Conservation (phyloP, 2,888 invertebrate species). For the Athrips mouffetella region DNA sequence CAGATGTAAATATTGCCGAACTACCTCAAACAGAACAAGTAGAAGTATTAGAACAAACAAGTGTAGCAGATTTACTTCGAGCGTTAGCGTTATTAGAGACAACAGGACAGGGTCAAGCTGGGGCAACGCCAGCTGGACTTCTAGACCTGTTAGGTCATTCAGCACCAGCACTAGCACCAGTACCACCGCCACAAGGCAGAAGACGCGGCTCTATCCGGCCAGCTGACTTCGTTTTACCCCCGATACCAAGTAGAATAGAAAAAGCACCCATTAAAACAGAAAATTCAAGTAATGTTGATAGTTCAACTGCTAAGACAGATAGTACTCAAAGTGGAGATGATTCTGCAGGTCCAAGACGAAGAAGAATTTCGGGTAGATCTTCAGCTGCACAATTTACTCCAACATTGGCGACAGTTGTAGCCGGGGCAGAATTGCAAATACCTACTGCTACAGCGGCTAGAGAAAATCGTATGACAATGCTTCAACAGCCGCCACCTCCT, state of each 20-base stretch:
- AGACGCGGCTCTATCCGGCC: slow-evolving; percentile 58
- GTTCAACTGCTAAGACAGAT: slow-evolving; percentile 9
- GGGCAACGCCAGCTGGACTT: slow-evolving; percentile 37
- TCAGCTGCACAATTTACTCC: slow-evolving; percentile 67
- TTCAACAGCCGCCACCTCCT: slow-evolving; percentile 68
- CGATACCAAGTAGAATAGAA: slow-evolving; percentile 35
- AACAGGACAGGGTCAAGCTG: slow-evolving; percentile 38
- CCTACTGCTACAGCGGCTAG: slow-evolving; percentile 59
- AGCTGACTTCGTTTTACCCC: slow-evolving; percentile 46
- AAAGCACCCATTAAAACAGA: slow-evolving; percentile 36
- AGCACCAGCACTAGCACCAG: slow-evolving; percentile 28
- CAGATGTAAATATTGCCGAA: slow-evolving; percentile 58
- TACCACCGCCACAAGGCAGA: slow-evolving; percentile 29
- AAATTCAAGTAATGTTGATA: slow-evolving; percentile 18
- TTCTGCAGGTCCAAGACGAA: slow-evolving; percentile 41
- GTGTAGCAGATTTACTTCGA: slow-evolving; percentile 88
- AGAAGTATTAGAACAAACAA: slow-evolving; percentile 87
- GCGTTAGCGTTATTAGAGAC: slow-evolving; percentile 84
- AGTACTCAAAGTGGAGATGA: slow-evolving; percentile 22
- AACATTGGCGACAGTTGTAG: slow-evolving; percentile 66
- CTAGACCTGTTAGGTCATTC: slow-evolving; percentile 39
- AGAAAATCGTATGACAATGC: slow-evolving; percentile 66
- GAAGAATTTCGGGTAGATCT: slow-evolving; percentile 64
- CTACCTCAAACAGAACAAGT: slow-evolving; percentile 70
- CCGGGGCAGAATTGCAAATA: slow-evolving; percentile 64